Evolutionary conservation across 2,888 invertebrate species (phyloP), one percentile per base, ranked within the genome.

Genomic region (Callyntrura sp.): DNA sequence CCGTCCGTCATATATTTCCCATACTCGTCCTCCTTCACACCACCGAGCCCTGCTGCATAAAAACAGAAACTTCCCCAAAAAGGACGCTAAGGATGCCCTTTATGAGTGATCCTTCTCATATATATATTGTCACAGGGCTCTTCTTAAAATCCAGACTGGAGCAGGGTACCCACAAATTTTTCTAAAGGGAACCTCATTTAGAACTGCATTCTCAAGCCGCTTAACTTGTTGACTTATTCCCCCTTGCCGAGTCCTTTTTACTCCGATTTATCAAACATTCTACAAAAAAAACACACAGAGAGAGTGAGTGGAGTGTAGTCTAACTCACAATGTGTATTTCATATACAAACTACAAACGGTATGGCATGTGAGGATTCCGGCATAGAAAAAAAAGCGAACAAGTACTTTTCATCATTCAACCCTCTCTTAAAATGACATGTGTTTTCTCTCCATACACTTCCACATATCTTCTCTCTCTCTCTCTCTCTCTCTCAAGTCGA

Each of bases 391-490:
- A 85, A 70, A 60, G 43, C 48, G 12, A 65, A 62, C 73, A 82
- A 73, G n/a, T 73, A 60, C 73, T 88, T 82, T 81, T 83, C 83
- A 88, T 88, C 88, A 78, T 76, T 83, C 60, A 83, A 88, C 83
- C 83, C 82, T 51, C 88, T 82, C 82, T 88, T 76, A 83, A 88
- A 88, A 88, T 88, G 88, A 88, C 88, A 88, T 88, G 88, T 88
- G 88, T 88, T 88, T 88, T 88, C 83, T 17, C 68, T 86, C 87
- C 87, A 73, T 88, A 79, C 78, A 76, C 76, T 82, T 82, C 51
- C 51, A n/a, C n/a, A n/a, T n/a, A n/a, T 55, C 28, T 51, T 55
- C 14, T 68, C 35, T 28, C 57, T 55, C 55, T 17, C 17, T 9
- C n/a, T 28, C 51, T 55, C 48, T 51, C 23, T 82, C 82, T 62